Evolutionary conservation across 2,113 vertebrate species (phyloP), one percentile per base, ranked within the genome.

Genomic region (Oncorhynchus keta): DNA sequence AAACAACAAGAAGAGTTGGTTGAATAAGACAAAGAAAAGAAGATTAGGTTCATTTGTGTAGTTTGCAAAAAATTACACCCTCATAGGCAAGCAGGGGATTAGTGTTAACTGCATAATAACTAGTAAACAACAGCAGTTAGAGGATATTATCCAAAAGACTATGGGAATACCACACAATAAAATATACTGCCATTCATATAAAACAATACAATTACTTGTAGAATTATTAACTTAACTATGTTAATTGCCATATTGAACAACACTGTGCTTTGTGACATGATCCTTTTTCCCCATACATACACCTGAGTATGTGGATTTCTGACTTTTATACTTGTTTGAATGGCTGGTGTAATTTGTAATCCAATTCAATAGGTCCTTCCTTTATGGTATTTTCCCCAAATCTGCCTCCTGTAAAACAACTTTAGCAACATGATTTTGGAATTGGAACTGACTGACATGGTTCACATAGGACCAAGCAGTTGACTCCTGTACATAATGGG

Each of bases 11-110:
- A 39, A 59, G 57, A 73, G 77, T 79, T 76, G 72, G 11, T 66
- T 74, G 78, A 81, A 83, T 3, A 51, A 71, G 69, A 74, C n/a
- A 65, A 68, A 73, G 55, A 13, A 68, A 22, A 72, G 67, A 77
- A 78, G 81, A 86, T 89, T 84, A 82, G 30, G 66, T 78, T 77
- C 48, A 82, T 86, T 83, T 82, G 76, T 75, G 74, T 83, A 74
- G 82, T 77, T 79, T 85, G 81, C 59, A 32, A 18, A 6, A 75
- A 79, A 78, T 79, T 35, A 77, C 67, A 76, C 67, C 0, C 68
- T 39, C 77, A 0, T 3, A 84, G 51, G 20, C 3, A 0, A 49
- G 7, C 35, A 12, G 35, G 3, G 74, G 68, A 86, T 89, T 85
- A 82, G 73, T 80, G 39, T 12, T 61, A 68, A 76, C 78, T 14